Evolutionary conservation across 2,113 vertebrate genomes (phyloP).

Genomic region (Gracilinanus agilis): DNA sequence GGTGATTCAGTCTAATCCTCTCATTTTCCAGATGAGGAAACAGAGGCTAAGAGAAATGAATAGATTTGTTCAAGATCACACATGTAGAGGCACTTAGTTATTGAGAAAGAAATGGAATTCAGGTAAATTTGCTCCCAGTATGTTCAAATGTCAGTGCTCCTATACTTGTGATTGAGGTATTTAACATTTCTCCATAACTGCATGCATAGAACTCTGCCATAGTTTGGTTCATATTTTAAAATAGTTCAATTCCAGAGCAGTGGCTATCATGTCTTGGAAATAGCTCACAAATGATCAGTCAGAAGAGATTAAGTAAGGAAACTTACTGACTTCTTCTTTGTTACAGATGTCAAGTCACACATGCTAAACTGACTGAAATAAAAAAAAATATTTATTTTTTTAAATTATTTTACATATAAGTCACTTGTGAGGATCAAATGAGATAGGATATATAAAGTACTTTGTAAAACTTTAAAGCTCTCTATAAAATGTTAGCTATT

Average conservation of each 20-base stretch:
- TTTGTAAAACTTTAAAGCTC: neutral
- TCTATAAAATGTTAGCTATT: neutral
- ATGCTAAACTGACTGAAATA: neutral
- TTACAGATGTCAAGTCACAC: conserved; percentile 8
- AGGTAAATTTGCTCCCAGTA: neutral
- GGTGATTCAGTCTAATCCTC: neutral
- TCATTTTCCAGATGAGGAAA: neutral
- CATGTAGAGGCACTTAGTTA: neutral
- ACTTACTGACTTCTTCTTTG: neutral
- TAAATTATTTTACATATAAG: neutral
- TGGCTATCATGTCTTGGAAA: neutral
- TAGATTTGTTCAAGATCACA: neutral
- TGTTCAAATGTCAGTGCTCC: neutral
- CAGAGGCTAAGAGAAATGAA: neutral
- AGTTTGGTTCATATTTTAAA: neutral
- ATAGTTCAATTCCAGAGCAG: neutral
- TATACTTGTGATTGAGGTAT: neutral
- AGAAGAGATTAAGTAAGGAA: neutral
- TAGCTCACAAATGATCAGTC: neutral
- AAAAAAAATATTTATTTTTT: neutral
- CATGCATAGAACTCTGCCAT: neutral
- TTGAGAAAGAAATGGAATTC: neutral
- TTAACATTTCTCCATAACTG: neutral
- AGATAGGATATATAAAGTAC: no score
- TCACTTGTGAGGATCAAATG: neutral